These are phyloP conservation scores for Automeris io DNA, from an alignment of 2,888 invertebrate genomes.

Conservation along the genomic window DNA sequence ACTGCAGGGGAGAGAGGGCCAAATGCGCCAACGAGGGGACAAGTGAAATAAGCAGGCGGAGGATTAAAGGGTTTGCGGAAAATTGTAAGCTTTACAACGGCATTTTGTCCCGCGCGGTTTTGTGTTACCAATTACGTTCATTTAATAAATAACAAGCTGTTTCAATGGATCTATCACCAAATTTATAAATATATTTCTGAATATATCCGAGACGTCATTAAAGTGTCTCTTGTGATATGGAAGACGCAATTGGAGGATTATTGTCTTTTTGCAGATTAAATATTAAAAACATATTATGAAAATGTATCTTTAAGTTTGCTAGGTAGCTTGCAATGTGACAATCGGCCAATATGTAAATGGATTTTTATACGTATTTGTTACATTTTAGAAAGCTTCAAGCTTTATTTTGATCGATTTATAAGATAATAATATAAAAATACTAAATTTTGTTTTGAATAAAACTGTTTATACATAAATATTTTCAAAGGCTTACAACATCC, in stretches of 20 bases:
- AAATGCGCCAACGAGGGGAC: conserved; percentile 62
- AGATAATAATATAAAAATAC: too few species aligned
- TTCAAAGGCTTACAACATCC: background rate
- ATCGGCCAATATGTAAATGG: too few species aligned
- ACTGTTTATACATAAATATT: background rate
- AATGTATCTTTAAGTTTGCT: too few species aligned
- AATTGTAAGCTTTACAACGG: conserved; percentile 69
- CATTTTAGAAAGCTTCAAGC: too few species aligned
- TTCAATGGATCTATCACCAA: conserved; percentile 22
- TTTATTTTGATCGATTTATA: too few species aligned
- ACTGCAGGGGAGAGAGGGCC: conserved; percentile 40
- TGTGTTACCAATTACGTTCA: conserved; percentile 73
- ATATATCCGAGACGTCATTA: background rate
- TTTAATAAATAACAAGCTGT: conserved; percentile 57
- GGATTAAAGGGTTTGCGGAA: conserved; percentile 73
- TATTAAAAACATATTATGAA: too few species aligned
- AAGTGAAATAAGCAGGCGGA: conserved; percentile 71
- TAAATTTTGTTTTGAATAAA: too few species aligned
- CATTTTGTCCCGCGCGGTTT: conserved; percentile 55
- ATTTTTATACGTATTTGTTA: too few species aligned
- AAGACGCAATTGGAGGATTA: background rate
- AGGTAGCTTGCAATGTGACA: too few species aligned
- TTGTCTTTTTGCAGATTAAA: too few species aligned
- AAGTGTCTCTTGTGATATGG: background rate
- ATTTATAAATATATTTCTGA: background rate